A percentile compares a stretch with the other conserved stretches of the same genome.
These are phyloP conservation scores for Diceros bicornis DNA, from an alignment of 2,797 vertebrate genomes.

Conservation along the genomic window DNA sequence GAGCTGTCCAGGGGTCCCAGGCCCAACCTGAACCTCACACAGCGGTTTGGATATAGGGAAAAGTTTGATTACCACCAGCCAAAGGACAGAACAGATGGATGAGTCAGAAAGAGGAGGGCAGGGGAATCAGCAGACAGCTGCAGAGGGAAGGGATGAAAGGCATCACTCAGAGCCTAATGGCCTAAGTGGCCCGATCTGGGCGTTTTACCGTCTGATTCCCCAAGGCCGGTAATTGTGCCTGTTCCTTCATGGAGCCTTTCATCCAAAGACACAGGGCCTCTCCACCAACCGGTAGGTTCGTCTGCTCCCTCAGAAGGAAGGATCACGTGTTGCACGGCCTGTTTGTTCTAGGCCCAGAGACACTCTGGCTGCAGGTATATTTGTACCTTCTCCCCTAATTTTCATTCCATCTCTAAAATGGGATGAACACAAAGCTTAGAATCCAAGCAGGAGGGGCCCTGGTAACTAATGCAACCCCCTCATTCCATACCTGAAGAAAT, in stretches of 20 bases:
- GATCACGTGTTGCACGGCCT: background rate
- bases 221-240: conserved; percentile 59
- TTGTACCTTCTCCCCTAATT: background rate
- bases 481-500: background rate
- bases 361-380: background rate
- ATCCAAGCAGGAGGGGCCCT: background rate
- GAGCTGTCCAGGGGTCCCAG: background rate
- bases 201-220: conserved; percentile 28
- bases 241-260: conserved; percentile 66
- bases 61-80: conserved; percentile 6
- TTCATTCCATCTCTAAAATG: background rate
- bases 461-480: background rate
- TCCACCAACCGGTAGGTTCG: background rate
- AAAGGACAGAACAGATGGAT: conserved; percentile 65
- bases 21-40: background rate
- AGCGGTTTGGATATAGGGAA: background rate
- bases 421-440: background rate
- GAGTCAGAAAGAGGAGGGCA: conserved; percentile 69
- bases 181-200: conserved; percentile 31
- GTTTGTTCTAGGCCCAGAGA: conserved; percentile 48
- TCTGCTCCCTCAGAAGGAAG: background rate
- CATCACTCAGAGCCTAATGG: background rate
- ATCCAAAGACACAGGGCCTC: background rate
- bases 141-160: conserved; percentile 70
- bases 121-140: background rate